Base-by-base conservation (phyloP, 1,140 invertebrate species). In the Drosophila virilis region DNA sequence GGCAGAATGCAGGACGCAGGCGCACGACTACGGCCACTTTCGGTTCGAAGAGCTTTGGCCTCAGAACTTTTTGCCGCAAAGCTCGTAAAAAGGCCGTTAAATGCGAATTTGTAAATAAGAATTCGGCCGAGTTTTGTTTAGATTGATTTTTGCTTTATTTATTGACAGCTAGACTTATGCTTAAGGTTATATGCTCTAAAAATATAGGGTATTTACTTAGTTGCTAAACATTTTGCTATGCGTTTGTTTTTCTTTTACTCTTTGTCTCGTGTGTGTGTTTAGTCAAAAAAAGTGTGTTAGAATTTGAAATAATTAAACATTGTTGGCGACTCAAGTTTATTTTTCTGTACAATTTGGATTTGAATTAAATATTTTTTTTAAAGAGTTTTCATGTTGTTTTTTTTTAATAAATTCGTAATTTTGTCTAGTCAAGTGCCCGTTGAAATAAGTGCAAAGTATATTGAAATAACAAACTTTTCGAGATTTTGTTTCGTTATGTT, bases 131-230 rank as follows among this genome's bases (percentile, higher is more conserved):
- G n/a, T 37, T 71, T 60, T 28, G 5, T 73, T 78, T 74, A 62
- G 54, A 73, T 73, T 72, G 17, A 37, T 45, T 40, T 52, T 50
- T 32, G 68, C 61, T 78, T 80, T 72, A 71, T 84, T 89, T 70
- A 78, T 84, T 78, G 84, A 89, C 85, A 89, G 58, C 85, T 89
- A 80, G 71, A 59, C 71, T 80, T 89, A 73, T 9, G 38, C 62
- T 69, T 78, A 83, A 61, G 72, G 17, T 84, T 88, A 77, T 72
- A 74, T 83, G 60, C 50, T 88, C 85, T 89, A 89, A 89, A 90
- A 90, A 89, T 78, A 74, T 52, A 72, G 37, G n/a, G 42, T 73
- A 67, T 67, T 58, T 61, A 69, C 69, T 78, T 80, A 78, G 22
- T 54, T 28, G 46, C 80, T 89, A 88, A 77, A 80, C 62, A 74